Base-by-base conservation (phyloP, 1,140 invertebrate genomes). In the Brachionus paranguensis region DNA sequence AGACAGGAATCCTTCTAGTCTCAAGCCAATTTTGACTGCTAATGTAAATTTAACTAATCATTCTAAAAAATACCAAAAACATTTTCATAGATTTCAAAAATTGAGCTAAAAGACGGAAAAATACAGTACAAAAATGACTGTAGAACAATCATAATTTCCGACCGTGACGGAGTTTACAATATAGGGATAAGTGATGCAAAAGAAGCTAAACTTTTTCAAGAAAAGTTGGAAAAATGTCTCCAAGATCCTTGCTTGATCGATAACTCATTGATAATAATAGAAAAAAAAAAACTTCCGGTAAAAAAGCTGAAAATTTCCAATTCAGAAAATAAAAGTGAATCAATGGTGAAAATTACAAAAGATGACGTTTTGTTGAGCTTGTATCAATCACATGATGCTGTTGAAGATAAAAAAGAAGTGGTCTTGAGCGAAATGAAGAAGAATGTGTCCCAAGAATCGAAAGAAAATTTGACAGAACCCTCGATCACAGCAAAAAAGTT, bases 191-290 rank as follows among this genome's bases (percentile, higher is more conserved):
- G 12, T 24, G 47, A 76, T 47, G 72, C 47, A 24, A 17, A 27
- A 29, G 33, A 50, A 27, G 41, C 41, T 10, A 76, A 50, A 47
- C 5, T 50, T 10, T 76, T 76, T 27, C 14, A 76, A 50, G 72
- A 76, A 76, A 76, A 76, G 50, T 10, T 76, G 24, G 12, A 27
- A 50, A 76, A 76, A 76, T 76, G 72, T 76, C 12, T 76, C 8
- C 24, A 76, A 50, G 72, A 76, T 29, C 8, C 41, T 20, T 27
- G 27, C 50, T 27, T 76, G 8, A 50, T 76, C 12, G 72, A 76
- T 12, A 45, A 76, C 24, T 14, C 43, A 7, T 76, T 76, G 12
- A 76, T 76, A 50, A 76, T 74, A 14, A 7, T 50, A 0, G 72
- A 47, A 12, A 76, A 50, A 50, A 29, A 24, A 27, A 10, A 76